Evolutionary conservation across 2,113 vertebrate species (phyloP).

Genomic region (Hippocampus comes): DNA sequence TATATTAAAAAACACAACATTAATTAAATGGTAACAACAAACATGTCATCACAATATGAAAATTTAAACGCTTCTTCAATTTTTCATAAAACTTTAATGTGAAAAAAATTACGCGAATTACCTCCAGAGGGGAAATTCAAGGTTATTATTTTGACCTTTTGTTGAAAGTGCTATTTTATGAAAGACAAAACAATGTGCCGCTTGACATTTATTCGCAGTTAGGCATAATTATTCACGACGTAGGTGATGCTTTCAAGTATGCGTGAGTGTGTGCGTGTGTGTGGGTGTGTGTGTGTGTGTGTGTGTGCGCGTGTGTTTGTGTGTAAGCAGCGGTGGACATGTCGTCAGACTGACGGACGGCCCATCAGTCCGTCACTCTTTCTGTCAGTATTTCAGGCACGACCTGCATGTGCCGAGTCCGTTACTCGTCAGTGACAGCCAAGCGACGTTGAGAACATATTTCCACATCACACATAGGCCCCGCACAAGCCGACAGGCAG

Average conservation of each 20-base stretch:
- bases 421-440: no score
- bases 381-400: no score
- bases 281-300: background rate
- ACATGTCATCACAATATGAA: background rate
- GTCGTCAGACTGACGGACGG: no score
- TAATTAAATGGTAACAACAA: background rate
- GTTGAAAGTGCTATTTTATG: constrained; percentile 21
- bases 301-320: no score
- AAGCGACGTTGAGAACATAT: no score
- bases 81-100: background rate
- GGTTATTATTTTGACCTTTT: constrained; percentile 19
- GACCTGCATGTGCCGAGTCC: no score
- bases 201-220: constrained; percentile 48
- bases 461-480: no score
- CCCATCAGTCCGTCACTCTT: no score
- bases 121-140: background rate
- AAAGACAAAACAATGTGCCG: constrained; percentile 27
- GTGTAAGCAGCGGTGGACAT: no score
- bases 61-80: background rate
- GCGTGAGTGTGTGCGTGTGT: background rate
- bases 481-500: no score
- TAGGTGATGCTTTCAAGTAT: background rate
- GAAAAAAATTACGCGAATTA: background rate
- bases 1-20: background rate
- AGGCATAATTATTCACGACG: constrained; percentile 23